A percentile compares a stretch with the other conserved stretches of the same genome.
Evolutionary conservation across 2,113 vertebrate genomes (phyloP).

Genomic region (Callionymus lyra): DNA sequence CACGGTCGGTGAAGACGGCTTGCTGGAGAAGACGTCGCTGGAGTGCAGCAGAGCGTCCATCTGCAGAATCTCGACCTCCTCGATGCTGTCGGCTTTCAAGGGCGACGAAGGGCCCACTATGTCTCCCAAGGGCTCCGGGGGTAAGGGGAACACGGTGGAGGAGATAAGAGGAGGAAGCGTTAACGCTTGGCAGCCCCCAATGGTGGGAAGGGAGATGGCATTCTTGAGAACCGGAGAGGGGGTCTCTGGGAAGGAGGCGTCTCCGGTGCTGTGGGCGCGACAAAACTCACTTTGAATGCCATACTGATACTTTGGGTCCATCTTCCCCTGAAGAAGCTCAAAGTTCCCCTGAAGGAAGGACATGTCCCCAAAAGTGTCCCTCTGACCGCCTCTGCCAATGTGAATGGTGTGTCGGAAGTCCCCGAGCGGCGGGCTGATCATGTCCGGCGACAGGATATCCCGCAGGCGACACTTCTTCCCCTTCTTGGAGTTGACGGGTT

Average conservation of each 20-base stretch:
- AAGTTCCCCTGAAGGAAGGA: conserved; percentile 96
- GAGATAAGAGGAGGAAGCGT: conserved; percentile 80
- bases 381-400: conserved; percentile 88
- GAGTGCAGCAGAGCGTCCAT: conserved; percentile 60
- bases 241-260: conserved; percentile 81
- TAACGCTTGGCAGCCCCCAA: conserved; percentile 90
- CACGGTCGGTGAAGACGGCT: conserved; percentile 31
- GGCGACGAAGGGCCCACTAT: conserved; percentile 48
- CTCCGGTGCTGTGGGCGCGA: conserved; percentile 89
- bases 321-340: conserved; percentile 86
- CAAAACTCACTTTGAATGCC: conserved; percentile 77
- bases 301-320: conserved; percentile 64
- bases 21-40: conserved; percentile 52
- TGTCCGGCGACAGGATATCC: conserved; percentile 93
- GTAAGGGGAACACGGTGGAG: conserved; percentile 74
- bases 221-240: conserved; percentile 96
- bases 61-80: conserved; percentile 59
- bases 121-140: conserved; percentile 72
- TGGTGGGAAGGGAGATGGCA: conserved; percentile 92
- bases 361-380: conserved; percentile 93
- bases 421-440: conserved; percentile 95
- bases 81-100: conserved; percentile 25
- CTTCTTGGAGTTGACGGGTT: conserved; percentile 86
- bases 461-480: conserved; percentile 95
- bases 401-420: conserved; percentile 98